A percentile compares a stretch with the other conserved stretches of the same genome.
Conservation (phyloP, 2,888 invertebrate species). For the Candidula unifasciata region DNA sequence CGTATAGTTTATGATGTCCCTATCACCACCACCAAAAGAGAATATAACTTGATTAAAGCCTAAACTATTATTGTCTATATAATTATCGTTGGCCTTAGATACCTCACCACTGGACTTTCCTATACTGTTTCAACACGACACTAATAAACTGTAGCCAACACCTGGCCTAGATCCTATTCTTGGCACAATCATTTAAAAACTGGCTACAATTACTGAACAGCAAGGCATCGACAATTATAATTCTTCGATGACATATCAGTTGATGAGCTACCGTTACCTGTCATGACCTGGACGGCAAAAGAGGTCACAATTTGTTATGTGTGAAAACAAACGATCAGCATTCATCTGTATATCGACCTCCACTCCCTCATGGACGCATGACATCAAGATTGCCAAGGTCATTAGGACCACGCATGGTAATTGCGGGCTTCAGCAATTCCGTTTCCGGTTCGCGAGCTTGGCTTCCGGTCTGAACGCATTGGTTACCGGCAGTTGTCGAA, state of each 20-base stretch:
- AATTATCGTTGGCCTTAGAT: no score
- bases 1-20: no score
- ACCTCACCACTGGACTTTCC: no score
- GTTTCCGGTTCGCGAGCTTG: constrained; percentile 49
- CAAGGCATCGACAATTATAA: no score
- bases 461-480: constrained; percentile 54
- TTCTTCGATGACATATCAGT: background rate
- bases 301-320: constrained; percentile 47
- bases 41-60: no score
- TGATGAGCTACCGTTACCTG: constrained; percentile 10
- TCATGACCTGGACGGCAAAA: constrained; percentile 17
- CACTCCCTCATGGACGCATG: constrained; percentile 32
- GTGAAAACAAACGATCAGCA: constrained; percentile 44
- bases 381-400: constrained; percentile 52
- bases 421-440: constrained; percentile 51
- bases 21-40: no score
- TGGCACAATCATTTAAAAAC: no score
- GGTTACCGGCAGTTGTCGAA: constrained; percentile 55
- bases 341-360: constrained; percentile 39
- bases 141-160: no score
- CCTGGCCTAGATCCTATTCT: no score
- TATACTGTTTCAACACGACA: no score
- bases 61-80: no score
- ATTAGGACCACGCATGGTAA: constrained; percentile 48
- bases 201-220: no score